phyloP scores from a whole-genome alignment of 2,113 vertebrate species.

The Galbula dea region DNA sequence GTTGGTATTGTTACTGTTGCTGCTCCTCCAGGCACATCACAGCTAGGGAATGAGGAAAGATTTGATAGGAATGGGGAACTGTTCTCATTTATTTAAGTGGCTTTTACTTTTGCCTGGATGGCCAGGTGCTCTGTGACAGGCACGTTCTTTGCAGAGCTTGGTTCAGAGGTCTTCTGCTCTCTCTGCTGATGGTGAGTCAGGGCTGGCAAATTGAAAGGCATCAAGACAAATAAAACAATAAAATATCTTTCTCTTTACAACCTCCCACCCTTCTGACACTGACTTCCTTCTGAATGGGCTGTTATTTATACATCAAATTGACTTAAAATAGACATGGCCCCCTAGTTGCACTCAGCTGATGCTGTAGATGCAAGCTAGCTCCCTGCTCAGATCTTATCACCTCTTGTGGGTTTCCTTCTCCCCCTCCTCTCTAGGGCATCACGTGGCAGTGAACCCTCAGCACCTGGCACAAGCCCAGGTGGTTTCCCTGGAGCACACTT shows the following conservation, averaged over 20 bases:
- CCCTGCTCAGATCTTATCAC: not conserved
- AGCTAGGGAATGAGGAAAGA: not conserved
- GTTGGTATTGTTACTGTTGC: not conserved
- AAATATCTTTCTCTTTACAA: not conserved
- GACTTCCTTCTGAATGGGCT: not conserved
- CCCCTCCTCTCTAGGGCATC: not conserved
- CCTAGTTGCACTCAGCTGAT: not conserved
- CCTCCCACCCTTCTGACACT: not conserved
- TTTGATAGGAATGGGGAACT: rapidly evolving
- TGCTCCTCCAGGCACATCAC: not conserved
- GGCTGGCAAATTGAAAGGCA: not conserved
- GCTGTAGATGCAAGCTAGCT: not conserved
- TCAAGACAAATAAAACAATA: not conserved
- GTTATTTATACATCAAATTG: not conserved
- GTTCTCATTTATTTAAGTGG: not conserved
- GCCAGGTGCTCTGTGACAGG: not conserved
- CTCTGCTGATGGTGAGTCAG: not conserved
- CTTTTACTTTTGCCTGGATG: not conserved
- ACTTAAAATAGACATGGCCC: not conserved
- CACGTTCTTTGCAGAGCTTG: not conserved
- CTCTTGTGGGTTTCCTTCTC: not conserved
- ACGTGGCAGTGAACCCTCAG: not conserved
- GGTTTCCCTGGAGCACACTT: not conserved
- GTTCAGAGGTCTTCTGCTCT: not conserved
- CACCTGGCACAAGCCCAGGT: constrained; percentile 22